Conservation (phyloP, 2,797 vertebrate genomes). For the Luscinia megarhynchos region DNA sequence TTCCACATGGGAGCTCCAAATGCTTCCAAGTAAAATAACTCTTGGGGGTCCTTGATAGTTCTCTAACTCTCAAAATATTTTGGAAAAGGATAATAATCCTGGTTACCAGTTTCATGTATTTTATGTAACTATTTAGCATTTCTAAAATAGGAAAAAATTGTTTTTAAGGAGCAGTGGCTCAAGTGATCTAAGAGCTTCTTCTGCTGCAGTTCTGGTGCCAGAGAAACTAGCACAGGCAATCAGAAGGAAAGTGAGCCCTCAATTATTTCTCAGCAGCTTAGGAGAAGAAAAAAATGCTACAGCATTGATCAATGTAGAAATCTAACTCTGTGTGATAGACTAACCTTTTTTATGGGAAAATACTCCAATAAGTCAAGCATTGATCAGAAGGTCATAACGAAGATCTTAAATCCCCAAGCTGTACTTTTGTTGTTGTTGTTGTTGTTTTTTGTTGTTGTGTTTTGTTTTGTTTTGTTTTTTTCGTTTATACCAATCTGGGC, state of each 20-base stretch:
- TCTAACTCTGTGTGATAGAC: not conserved
- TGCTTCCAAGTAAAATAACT: slow-evolving; percentile 4
- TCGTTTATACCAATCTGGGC: not conserved
- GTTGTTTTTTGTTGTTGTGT: not conserved
- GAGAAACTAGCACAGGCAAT: not conserved
- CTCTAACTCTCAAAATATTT: not conserved
- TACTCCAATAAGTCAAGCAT: not conserved
- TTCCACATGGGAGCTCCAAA: not conserved
- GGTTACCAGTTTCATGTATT: not conserved
- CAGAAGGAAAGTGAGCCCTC: not conserved
- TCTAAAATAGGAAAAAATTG: not conserved
- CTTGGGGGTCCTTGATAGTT: not conserved
- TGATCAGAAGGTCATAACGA: not conserved
- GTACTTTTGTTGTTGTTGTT: too few relatives aligned
- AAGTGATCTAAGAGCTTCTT: not conserved
- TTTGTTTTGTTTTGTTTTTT: too few relatives aligned
- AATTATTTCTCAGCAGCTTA: not conserved
- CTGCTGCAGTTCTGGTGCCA: not conserved
- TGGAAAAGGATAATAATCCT: not conserved
- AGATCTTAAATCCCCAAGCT: not conserved
- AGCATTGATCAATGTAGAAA: not conserved
- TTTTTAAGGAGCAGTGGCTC: not conserved
- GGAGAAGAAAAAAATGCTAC: not conserved
- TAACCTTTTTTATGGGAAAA: not conserved
- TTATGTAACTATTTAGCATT: not conserved